phyloP scores from a whole-genome alignment of 2,888 invertebrate genomes.

The Zygothrica quintamaculata region DNA sequence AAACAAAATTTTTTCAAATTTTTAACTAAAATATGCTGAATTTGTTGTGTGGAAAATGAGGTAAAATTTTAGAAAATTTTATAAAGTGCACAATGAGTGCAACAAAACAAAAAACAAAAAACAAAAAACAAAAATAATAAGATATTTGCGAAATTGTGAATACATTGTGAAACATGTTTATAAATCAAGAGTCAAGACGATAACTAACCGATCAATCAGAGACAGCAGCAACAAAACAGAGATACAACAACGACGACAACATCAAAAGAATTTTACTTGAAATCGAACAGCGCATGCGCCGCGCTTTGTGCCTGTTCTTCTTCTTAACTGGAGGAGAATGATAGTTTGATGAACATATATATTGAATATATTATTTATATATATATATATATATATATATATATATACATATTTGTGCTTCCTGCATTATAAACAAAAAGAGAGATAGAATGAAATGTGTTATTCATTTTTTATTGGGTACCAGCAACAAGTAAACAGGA shows the following conservation, averaged over 20 bases:
- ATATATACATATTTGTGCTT: no score
- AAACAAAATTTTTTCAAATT: slow-evolving; percentile 50
- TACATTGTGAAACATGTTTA: slow-evolving; percentile 85
- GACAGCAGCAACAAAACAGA: slow-evolving; percentile 35
- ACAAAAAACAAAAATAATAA: slow-evolving; percentile 48
- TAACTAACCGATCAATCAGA: slow-evolving; percentile 44
- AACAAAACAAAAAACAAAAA: slow-evolving; percentile 44
- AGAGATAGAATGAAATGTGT: slow-evolving; percentile 58
- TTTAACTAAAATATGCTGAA: slow-evolving; percentile 69
- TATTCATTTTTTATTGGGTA: slow-evolving; percentile 70
- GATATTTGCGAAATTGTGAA: slow-evolving; percentile 81
- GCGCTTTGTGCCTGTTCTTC: slow-evolving; percentile 70
- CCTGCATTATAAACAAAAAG: slow-evolving; percentile 8
- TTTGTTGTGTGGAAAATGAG: slow-evolving; percentile 85
- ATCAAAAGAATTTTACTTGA: slow-evolving; percentile 45
- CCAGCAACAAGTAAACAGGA: slow-evolving; percentile 36
- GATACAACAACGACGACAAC: slow-evolving; percentile 38
- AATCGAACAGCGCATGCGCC: slow-evolving; percentile 63
- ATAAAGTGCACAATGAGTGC: slow-evolving; percentile 67
- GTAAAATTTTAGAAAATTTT: slow-evolving; percentile 74
- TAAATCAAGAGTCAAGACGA: slow-evolving; percentile 60
- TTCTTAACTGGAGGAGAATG: slow-evolving; percentile 5
- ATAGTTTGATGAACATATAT: slow-evolving; percentile 3
- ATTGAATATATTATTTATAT: background rate
- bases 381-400: no score